phyloP scores from a whole-genome alignment of 2,888 invertebrate genomes.

The Diarsia dahlii region DNA sequence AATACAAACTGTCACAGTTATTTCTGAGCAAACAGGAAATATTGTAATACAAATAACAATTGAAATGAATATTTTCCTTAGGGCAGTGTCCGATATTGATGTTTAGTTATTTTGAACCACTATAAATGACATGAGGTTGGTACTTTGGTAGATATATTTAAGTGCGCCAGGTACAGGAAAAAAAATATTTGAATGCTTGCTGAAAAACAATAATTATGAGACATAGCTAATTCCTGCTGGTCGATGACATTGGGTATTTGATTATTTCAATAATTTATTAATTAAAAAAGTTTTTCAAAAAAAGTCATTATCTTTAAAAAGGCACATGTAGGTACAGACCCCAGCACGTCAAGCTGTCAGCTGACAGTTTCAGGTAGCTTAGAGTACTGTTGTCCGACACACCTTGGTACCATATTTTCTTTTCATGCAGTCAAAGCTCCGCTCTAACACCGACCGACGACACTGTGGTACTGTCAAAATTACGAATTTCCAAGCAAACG shows the following conservation, averaged over 20 bases:
- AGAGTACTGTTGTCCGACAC: too few relatives aligned
- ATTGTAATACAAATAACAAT: conserved; percentile 27
- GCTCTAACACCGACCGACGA: not conserved
- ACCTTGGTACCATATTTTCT: not conserved
- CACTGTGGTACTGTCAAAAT: not conserved
- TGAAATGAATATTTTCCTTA: conserved; percentile 44
- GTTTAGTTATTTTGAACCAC: conserved; percentile 23
- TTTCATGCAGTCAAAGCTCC: not conserved
- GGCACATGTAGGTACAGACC: too few relatives aligned
- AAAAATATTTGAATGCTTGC: not conserved
- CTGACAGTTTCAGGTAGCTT: too few relatives aligned
- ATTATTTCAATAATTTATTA: too few relatives aligned
- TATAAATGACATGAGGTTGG: not conserved
- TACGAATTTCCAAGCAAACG: not conserved
- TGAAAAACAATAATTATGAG: conserved; percentile 11
- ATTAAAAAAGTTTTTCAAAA: too few relatives aligned
- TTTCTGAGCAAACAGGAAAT: conserved; percentile 56
- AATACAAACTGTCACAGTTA: conserved; percentile 22
- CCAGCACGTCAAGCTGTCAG: too few relatives aligned
- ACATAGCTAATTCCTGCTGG: conserved; percentile 23
- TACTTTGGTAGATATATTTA: not conserved
- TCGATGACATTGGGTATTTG: conserved; percentile 34
- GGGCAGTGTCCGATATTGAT: conserved; percentile 9
- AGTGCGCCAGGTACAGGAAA: conserved; percentile 32
- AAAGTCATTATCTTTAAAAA: too few relatives aligned